A percentile compares a stretch with the other conserved stretches of the same genome.
These are phyloP conservation scores for Morone chrysops DNA, from an alignment of 2,113 vertebrate genomes.

Conservation along the genomic window DNA sequence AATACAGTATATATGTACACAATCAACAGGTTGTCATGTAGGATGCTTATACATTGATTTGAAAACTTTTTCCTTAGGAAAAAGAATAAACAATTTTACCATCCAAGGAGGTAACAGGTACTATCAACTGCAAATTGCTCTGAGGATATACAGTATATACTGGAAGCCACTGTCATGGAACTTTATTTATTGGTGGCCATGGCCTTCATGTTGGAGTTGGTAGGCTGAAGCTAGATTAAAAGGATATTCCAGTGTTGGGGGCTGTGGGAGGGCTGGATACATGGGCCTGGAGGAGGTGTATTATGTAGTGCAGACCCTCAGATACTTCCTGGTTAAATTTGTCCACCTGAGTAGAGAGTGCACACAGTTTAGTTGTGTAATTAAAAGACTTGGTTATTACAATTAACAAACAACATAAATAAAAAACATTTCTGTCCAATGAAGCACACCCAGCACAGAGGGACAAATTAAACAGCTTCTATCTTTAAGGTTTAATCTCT, in stretches of 20 bases:
- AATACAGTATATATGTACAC: constrained; percentile 57
- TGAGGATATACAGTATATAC: constrained; percentile 56
- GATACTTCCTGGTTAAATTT: constrained; percentile 92
- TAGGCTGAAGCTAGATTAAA: constrained; percentile 48
- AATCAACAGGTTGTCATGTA: constrained; percentile 67
- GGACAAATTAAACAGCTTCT: constrained; percentile 6
- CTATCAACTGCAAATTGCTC: constrained; percentile 60
- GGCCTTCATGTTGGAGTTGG: constrained; percentile 56
- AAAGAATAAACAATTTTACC: constrained; percentile 83
- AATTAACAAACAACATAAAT: not conserved
- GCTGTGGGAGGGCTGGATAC: constrained; percentile 68
- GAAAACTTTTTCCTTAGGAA: constrained; percentile 84
- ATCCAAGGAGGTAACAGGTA: constrained; percentile 79
- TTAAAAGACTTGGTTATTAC: constrained; percentile 3
- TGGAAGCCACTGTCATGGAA: constrained; percentile 40
- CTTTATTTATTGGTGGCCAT: constrained; percentile 23
- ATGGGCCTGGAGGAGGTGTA: constrained; percentile 88
- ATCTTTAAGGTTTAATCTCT: constrained; percentile 28
- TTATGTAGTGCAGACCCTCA: constrained; percentile 90
- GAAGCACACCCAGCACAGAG: too few species aligned
- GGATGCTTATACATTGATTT: constrained; percentile 79
- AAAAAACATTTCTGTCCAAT: constrained; percentile 6
- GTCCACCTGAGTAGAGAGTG: constrained; percentile 85
- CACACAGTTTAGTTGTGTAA: constrained; percentile 5
- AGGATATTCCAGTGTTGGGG: constrained; percentile 44